These are phyloP conservation scores for Drosophila murphyi DNA, from an alignment of 1,140 invertebrate genomes.

Conservation along the genomic window DNA sequence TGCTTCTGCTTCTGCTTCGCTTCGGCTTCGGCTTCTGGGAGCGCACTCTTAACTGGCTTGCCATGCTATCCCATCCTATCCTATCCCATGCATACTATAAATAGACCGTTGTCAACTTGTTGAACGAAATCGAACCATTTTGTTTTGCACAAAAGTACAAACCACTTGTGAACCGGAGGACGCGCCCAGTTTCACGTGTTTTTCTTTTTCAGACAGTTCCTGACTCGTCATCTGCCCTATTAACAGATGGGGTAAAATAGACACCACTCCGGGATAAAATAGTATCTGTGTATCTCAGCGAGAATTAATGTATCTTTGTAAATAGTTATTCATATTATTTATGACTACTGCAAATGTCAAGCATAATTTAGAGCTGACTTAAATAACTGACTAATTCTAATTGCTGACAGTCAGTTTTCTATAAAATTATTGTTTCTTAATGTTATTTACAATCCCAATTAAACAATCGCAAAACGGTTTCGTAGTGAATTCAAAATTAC, in stretches of 20 bases:
- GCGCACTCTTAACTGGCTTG: slow-evolving; percentile 25
- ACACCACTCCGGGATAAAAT: too few species aligned
- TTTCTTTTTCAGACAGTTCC: background rate
- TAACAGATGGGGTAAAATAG: background rate
- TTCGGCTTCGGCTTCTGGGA: background rate
- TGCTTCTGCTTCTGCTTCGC: background rate
- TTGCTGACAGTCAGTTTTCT: too few species aligned
- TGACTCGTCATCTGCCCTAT: slow-evolving; percentile 22
- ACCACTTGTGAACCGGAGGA: slow-evolving; percentile 11
- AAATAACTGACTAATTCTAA: too few species aligned
- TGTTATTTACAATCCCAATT: too few species aligned
- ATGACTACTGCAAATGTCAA: too few species aligned
- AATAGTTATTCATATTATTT: too few species aligned
- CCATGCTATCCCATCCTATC: slow-evolving; percentile 9
- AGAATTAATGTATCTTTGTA: too few species aligned
- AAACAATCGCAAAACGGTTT: too few species aligned
- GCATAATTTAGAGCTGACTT: too few species aligned
- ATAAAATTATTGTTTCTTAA: too few species aligned
- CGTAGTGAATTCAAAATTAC: too few species aligned
- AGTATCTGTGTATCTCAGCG: too few species aligned
- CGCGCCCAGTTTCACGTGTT: slow-evolving; percentile 29
- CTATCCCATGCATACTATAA: slow-evolving; percentile 17
- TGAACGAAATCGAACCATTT: slow-evolving; percentile 51
- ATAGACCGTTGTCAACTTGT: slow-evolving; percentile 51
- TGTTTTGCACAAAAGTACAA: slow-evolving; percentile 19